Evolutionary conservation across 2,888 invertebrate genomes (phyloP), one percentile per base, ranked within the genome.

Genomic region (Callyntrura guangdongensis): DNA sequence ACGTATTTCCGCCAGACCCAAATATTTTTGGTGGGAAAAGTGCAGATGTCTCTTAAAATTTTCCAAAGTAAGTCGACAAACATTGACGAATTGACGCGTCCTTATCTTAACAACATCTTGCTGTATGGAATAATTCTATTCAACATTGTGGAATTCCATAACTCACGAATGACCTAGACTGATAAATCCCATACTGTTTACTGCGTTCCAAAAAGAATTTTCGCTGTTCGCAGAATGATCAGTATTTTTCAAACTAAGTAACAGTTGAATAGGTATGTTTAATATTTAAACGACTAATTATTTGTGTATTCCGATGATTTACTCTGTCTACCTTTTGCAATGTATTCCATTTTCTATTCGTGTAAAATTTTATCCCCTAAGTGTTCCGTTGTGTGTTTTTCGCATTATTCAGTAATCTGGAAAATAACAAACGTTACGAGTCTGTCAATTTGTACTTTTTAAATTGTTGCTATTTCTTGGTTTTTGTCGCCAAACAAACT

Each of bases 231-330:
- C 12, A 69, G 45, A 69, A 45, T n/a, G 27, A 36, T 69, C 69
- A 69, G 69, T 69, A 69, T 69, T 69, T 69, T 69, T 69, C 8
- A 69, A 69, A n/a, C 12, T 11, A 69, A 45, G 36, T 17, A 36
- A 36, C 2, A 36, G 36, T 36, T 36, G 36, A 36, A 6, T 36
- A 2, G 36, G 36, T 36, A 36, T 6, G 36, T 36, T 36, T 4
- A 4, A 36, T 36, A 36, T 4, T 36, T 36, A 6, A 36, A 36
- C 36, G 36, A 36, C 36, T 4, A 36, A 22, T 22, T 6, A 11
- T n/a, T 61, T 11, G 6, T n/a, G 17, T 14, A 14, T 61, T 61
- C 12, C 61, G 61, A 20, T 61, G 1, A 22, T 20, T 8, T 61
- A 61, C 20, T 11, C 22, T 61, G 56, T n/a, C n/a, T n/a, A 61